Base-by-base conservation (phyloP, 2,888 invertebrate genomes). In the Candidula unifasciata region DNA sequence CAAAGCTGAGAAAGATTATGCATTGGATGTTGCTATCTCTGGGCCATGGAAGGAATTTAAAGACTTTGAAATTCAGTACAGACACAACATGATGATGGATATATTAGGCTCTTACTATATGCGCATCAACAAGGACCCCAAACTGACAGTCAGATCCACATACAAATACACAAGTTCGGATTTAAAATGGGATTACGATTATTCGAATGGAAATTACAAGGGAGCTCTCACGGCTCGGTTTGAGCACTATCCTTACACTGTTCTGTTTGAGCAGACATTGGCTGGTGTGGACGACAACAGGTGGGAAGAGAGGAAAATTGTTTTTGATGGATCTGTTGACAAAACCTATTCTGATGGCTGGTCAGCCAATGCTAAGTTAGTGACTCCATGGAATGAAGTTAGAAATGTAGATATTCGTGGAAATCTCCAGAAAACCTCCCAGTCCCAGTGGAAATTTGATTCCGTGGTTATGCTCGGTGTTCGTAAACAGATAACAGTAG, bases 311-410 rank as follows among this genome's bases (percentile, higher is more conserved):
- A 24, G 60, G 16, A 37, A 44, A 33, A 80, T 84, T 33, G 27
- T 71, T 16, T 44, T 84, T 10, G 84, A 84, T 74, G 84, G 54
- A 35, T 84, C 84, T 54, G 80, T 84, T 2, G 69, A 54, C 27
- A 69, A 78, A 57, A 52, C 37, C 24, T 73, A 69, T 37, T n/a
- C 37, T 30, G 44, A 66, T 35, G 66, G 71, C 2, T 74, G 54
- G 69, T 68, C 76, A 30, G 84, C 80, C 16, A 73, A 80, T 68
- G 76, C 54, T 16, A 80, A 80, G 33, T 54, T 84, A 10, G 35
- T 80, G 5, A 84, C 84, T 35, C 84, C 84, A 27, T 84, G 54
- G 68, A 76, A 80, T 21, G 66, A 33, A 44, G 54, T 44, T 3
- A 18, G 64, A 24, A 84, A 84, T 52, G 33, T 84, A 27, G 66